Evolutionary conservation across 2,797 vertebrate species (phyloP), one percentile per base, ranked within the genome.

Genomic region (Pristis pectinata): DNA sequence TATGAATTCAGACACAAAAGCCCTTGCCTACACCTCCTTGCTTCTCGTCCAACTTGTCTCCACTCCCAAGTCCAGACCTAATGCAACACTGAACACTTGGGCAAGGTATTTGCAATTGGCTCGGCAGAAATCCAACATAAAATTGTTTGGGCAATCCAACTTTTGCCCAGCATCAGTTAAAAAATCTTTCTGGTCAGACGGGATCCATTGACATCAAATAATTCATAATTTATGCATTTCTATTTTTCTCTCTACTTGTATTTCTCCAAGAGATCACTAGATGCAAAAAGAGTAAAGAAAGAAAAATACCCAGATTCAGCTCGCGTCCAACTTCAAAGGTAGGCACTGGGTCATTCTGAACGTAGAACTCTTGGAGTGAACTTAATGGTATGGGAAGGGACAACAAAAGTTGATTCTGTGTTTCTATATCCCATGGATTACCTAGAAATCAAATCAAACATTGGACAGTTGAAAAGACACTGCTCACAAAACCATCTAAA

Each of bases 231-330:
- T 34, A 11, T 56, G 53, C 4, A 10, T 22, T 59, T 87, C 83
- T 22, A 27, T 85, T 22, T 9, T 9, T 4, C 30, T 56, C 27
- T 6, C 53, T 30, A 27, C 49, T 13, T 56, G 34, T 34, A 53
- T 56, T 56, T 17, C 61, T 61, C 5, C 19, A 91, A 91, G 91
- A 34, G 3, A 56, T 30, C 6, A 30, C 82, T 4, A 56, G 27
- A 24, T 34, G 41, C 49, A 49, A 49, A 53, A 64, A 22, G 70
- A 24, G 72, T 3, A 5, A 19, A 24, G 24, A 22, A 72, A 72
- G 70, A 19, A 74, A 74, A 27, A 96, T 96, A 98, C 98, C 98
- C 74, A 98, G 96, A 85, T 96, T 95, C 91, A 98, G 1, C 0
- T 96, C 95, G 77, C 96, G 96, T 37, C 95, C 94, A 34, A 96